A percentile compares a stretch with the other conserved stretches of the same genome.
These are phyloP conservation scores for Apamea crenata DNA, from an alignment of 2,888 invertebrate genomes.

Conservation along the genomic window DNA sequence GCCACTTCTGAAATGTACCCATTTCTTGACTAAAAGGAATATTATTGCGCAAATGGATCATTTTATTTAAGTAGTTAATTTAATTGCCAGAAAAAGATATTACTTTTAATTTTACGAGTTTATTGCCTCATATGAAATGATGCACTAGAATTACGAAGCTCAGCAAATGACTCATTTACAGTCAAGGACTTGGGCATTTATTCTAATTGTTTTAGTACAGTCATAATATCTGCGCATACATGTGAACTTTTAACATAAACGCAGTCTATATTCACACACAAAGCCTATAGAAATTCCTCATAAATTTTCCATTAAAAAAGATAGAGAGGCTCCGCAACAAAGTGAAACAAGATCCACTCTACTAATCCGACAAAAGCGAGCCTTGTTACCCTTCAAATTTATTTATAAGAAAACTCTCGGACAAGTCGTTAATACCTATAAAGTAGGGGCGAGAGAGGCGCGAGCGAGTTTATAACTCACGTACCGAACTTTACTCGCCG, in stretches of 20 bases:
- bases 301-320: slow-evolving; percentile 86
- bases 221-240: slow-evolving; percentile 5
- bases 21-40: slow-evolving; percentile 51
- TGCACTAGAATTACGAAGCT: background rate
- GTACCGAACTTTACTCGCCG: slow-evolving; percentile 91
- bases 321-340: slow-evolving; percentile 88
- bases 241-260: slow-evolving; percentile 37
- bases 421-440: slow-evolving; percentile 91
- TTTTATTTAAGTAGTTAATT: slow-evolving; percentile 20
- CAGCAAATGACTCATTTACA: slow-evolving; percentile 6
- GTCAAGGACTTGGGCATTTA: background rate
- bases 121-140: slow-evolving; percentile 7
- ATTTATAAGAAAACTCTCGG: slow-evolving; percentile 91
- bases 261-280: slow-evolving; percentile 70
- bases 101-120: slow-evolving; percentile 36
- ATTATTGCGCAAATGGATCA: slow-evolving; percentile 36
- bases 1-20: slow-evolving; percentile 55
- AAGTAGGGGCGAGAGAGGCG: slow-evolving; percentile 91
- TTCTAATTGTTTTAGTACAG: slow-evolving; percentile 5
- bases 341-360: slow-evolving; percentile 90
- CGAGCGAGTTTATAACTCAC: slow-evolving; percentile 91
- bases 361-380: slow-evolving; percentile 91
- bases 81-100: slow-evolving; percentile 15
- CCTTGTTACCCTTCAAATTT: slow-evolving; percentile 91
- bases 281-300: slow-evolving; percentile 76